Evolutionary conservation across 1,140 invertebrate species (phyloP).

Genomic region (Sarcophaga bullata): DNA sequence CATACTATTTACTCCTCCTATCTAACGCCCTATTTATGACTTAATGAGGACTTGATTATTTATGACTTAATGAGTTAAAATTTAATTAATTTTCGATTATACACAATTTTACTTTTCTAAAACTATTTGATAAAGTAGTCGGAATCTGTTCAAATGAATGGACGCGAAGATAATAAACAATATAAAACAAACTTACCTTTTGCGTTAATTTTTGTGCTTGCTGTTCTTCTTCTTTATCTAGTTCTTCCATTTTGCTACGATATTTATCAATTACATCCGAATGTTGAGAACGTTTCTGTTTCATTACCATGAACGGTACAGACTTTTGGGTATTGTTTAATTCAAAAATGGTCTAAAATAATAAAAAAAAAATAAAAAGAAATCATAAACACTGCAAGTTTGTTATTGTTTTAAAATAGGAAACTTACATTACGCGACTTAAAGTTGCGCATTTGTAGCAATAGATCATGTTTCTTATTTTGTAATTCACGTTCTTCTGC

Average conservation of each 20-base stretch:
- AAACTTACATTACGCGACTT: slow-evolving; percentile 81
- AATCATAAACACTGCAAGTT: slow-evolving; percentile 28
- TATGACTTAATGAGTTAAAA: no score
- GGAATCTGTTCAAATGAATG: no score
- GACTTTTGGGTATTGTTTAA: slow-evolving; percentile 84
- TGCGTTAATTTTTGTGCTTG: slow-evolving; percentile 46
- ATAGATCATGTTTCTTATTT: slow-evolving; percentile 68
- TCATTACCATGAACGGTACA: slow-evolving; percentile 76
- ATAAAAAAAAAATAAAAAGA: slow-evolving; percentile 58
- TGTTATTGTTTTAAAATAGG: neutral
- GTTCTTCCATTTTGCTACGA: slow-evolving; percentile 61
- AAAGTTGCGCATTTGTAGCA: slow-evolving; percentile 85
- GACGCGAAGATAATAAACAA: neutral
- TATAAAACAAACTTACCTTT: slow-evolving; percentile 32
- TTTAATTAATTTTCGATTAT: no score
- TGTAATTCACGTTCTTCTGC: slow-evolving; percentile 59
- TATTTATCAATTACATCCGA: slow-evolving; percentile 70
- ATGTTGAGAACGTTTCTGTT: slow-evolving; percentile 75
- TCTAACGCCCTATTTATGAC: no score
- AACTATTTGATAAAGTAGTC: no score
- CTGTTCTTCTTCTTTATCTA: slow-evolving; percentile 57
- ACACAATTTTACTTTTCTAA: no score
- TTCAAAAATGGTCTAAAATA: slow-evolving; percentile 90
- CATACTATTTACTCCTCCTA: no score
- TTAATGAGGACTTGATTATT: no score